These are phyloP conservation scores for Zosterops hypoxanthus DNA, from an alignment of 2,113 vertebrate species.

Conservation along the genomic window DNA sequence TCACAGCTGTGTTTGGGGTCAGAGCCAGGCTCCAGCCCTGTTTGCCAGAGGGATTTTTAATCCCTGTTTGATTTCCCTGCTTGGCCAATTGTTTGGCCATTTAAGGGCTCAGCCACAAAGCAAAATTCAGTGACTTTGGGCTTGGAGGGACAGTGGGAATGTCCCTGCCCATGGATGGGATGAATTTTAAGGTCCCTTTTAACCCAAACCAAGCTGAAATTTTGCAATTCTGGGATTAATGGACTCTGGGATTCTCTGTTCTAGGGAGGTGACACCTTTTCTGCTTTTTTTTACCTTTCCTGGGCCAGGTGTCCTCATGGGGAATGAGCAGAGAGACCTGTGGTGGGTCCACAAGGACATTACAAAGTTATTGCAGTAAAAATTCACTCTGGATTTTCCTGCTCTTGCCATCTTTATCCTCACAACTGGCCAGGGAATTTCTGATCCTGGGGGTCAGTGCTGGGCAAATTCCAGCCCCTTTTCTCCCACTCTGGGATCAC, in stretches of 20 bases:
- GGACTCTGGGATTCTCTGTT: not conserved
- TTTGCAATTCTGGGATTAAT: not conserved
- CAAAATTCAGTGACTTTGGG: not conserved
- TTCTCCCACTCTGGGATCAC: not conserved
- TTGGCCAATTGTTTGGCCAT: not conserved
- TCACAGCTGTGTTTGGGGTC: not conserved
- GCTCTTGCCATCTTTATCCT: not conserved
- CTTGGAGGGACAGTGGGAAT: not conserved
- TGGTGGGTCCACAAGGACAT: not conserved
- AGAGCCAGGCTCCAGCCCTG: too few species aligned
- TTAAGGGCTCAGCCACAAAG: not conserved
- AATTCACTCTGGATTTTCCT: not conserved
- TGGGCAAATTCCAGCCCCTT: not conserved
- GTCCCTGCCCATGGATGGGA: fast-evolving
- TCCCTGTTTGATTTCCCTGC: not conserved
- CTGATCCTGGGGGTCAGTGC: not conserved
- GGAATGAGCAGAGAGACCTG: not conserved
- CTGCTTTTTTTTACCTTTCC: not conserved
- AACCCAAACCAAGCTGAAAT: not conserved
- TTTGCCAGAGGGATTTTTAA: not conserved
- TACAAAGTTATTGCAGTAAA: not conserved
- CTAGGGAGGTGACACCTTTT: not conserved
- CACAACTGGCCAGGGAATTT: not conserved
- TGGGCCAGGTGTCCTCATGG: not conserved
- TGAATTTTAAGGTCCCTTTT: fast-evolving